phyloP scores from a whole-genome alignment of 2,113 vertebrate species.

The Falcunculus frontatus region DNA sequence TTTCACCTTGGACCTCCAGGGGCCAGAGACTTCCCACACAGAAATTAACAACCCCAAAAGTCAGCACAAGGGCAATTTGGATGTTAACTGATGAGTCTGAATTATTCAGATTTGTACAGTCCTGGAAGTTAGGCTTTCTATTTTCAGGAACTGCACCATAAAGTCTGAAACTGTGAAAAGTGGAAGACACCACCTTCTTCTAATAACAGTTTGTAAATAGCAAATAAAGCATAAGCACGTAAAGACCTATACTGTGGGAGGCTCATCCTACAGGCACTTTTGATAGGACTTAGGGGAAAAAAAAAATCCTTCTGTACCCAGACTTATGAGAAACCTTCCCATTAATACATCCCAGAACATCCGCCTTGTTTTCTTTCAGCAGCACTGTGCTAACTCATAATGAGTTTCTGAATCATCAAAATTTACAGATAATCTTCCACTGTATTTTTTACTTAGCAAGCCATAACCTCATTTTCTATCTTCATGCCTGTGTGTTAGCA shows the following conservation, averaged over 20 bases:
- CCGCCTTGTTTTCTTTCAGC: neutral
- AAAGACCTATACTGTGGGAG: neutral
- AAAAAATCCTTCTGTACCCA: neutral
- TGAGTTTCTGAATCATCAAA: neutral
- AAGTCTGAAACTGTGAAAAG: neutral
- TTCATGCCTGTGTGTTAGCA: neutral
- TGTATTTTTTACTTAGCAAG: neutral
- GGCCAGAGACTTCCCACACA: neutral
- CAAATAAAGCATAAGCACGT: neutral
- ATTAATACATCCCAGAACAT: neutral
- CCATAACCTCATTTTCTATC: neutral
- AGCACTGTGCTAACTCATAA: neutral
- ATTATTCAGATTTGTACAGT: neutral
- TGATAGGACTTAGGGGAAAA: fast-evolving
- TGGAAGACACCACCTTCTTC: neutral
- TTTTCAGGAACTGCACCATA: neutral
- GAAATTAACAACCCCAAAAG: neutral
- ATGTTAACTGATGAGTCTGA: neutral
- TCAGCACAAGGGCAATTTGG: neutral
- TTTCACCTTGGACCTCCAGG: neutral
- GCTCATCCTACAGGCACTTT: neutral
- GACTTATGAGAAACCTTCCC: neutral
- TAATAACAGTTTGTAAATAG: neutral
- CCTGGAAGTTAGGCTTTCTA: neutral
- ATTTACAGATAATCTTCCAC: neutral